A percentile compares a stretch with the other conserved stretches of the same genome.
These are phyloP conservation scores for Callosobruchus maculatus DNA, from an alignment of 2,888 invertebrate species.

Conservation along the genomic window DNA sequence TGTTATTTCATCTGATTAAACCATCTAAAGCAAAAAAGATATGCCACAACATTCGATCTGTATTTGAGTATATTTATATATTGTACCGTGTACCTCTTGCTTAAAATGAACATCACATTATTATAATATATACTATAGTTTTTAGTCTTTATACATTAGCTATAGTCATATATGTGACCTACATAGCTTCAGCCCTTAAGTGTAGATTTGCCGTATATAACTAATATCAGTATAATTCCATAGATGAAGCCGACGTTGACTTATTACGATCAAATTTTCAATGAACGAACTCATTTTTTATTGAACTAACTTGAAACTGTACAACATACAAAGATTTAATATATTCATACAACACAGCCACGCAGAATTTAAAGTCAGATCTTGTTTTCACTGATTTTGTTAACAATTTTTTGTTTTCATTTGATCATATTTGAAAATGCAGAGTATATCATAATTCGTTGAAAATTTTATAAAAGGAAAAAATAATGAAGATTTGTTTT, in stretches of 20 bases:
- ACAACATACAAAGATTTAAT: no score
- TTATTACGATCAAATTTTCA: background rate
- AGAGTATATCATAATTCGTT: no score
- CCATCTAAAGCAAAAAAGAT: background rate
- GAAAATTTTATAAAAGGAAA: no score
- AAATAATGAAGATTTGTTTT: no score
- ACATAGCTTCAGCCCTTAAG: background rate
- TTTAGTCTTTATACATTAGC: background rate
- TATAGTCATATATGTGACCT: background rate
- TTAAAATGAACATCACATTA: background rate
- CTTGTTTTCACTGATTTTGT: no score
- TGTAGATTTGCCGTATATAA: background rate
- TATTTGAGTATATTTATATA: background rate
- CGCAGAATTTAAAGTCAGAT: no score
- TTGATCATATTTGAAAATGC: no score
- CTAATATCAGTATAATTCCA: background rate
- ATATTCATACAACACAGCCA: no score
- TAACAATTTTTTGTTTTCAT: no score
- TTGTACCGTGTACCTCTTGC: background rate
- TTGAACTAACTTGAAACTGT: no score
- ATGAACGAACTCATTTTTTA: background rate
- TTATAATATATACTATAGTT: background rate
- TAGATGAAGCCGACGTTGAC: background rate
- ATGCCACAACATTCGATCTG: background rate
- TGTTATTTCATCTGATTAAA: slow-evolving; percentile 1